Percentiles rank a stretch among this genome's conserved stretches.
Conservation (phyloP, 2,113 vertebrate species). For the Peucedramus taeniatus region DNA sequence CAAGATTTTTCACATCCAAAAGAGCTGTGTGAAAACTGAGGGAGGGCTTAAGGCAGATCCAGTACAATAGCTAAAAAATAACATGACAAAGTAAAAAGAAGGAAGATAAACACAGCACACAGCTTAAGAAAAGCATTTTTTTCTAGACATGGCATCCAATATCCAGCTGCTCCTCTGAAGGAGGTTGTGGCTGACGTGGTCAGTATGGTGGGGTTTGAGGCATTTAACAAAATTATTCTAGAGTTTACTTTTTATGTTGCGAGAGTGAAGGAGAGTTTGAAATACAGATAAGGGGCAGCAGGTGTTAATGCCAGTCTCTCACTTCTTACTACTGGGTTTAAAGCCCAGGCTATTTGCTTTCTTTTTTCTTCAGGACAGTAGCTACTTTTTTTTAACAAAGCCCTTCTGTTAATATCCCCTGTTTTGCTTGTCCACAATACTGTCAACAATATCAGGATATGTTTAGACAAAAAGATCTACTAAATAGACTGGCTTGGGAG, state of each 20-base stretch:
- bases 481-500: neutral
- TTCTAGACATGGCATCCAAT: neutral
- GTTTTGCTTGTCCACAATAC: slow-evolving; percentile 19
- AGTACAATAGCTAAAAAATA: slow-evolving; percentile 30
- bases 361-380: neutral
- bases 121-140: neutral
- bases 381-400: neutral
- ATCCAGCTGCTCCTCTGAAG: neutral
- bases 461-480: slow-evolving; percentile 17
- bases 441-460: neutral
- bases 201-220: neutral
- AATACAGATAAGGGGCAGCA: neutral
- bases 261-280: neutral
- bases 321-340: neutral
- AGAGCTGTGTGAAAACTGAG: slow-evolving; percentile 23
- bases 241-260: neutral
- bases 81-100: neutral
- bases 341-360: neutral
- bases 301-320: neutral
- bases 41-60: neutral
- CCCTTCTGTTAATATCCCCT: neutral
- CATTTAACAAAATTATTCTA: neutral
- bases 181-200: fast-evolving
- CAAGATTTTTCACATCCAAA: slow-evolving; percentile 30
- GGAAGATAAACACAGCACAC: neutral